Evolutionary conservation across 2,113 vertebrate species (phyloP), one percentile per base, ranked within the genome.

Genomic region (Xyrauchen texanus): DNA sequence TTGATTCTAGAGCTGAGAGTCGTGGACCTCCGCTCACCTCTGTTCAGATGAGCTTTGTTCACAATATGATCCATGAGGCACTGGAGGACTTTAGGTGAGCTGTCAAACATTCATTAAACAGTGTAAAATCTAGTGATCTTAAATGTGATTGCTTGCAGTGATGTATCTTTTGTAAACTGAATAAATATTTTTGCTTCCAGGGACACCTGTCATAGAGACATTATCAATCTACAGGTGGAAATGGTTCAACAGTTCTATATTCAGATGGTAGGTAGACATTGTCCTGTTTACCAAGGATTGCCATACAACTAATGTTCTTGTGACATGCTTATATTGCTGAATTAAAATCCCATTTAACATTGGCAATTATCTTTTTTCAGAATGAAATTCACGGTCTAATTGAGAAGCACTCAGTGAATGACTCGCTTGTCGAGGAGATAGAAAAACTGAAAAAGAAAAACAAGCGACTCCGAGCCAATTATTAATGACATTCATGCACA

Each of bases 231-330:
- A 45, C 98, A 99, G 92, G 93, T 99, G 83, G 98, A 99, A 90
- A 98, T 99, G 97, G 94, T 99, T 78, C 95, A 95, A 53, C 98
- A 99, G 86, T 99, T 99, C 87, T 98, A 97, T 87, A 92, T 98
- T 87, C 97, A 99, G 82, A 82, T 97, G 96, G 98, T 99, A 94
- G 2, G 94, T 83, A 46, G 51, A 7, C 5, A 57, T 4, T 57
- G 11, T 57, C 6, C 13, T 57, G 13, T n/a, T 57, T 4, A 57
- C 9, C 12, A 55, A 12, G 10, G 0, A 55, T 49, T 6, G 8
- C 2, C 8, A 53, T 53, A 49, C 10, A 53, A 53, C 3, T 1
- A 10, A 8, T 10, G 3, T 53, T 10, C 8, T 53, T 34, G 34
- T 55, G 13, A 42, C 21, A 34, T 52, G 11, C 46, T 55, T 6